Percentiles rank a stretch among this genome's conserved stretches.
These are phyloP conservation scores for Chouioia cunea DNA, from an alignment of 2,888 invertebrate genomes.

Conservation along the genomic window DNA sequence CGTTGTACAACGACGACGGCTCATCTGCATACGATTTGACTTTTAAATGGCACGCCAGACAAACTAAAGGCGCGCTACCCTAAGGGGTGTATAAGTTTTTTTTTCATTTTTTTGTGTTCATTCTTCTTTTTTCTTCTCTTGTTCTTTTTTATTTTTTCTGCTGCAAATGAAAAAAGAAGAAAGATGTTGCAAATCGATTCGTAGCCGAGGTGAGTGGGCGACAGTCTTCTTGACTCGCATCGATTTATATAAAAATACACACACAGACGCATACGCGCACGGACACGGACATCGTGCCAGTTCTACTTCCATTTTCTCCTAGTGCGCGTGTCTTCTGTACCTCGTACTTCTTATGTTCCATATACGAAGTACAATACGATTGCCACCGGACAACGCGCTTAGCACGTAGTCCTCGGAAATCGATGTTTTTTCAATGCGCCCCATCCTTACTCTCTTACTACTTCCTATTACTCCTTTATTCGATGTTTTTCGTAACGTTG, in stretches of 20 bases:
- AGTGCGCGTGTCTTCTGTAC: no score
- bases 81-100: slow-evolving; percentile 28
- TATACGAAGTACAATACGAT: no score
- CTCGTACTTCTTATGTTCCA: no score
- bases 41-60: slow-evolving; percentile 58
- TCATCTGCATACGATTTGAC: slow-evolving; percentile 64
- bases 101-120: not conserved
- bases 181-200: slow-evolving; percentile 26
- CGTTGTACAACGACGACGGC: slow-evolving; percentile 38
- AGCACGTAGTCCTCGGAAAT: no score
- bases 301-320: no score
- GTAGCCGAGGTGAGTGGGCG: slow-evolving; percentile 6
- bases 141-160: not conserved
- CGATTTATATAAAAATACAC: slow-evolving; percentile 14
- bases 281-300: not conserved
- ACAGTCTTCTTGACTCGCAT: slow-evolving; percentile 2
- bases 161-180: not conserved
- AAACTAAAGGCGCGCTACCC: slow-evolving; percentile 29
- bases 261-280: not conserved
- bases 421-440: no score
- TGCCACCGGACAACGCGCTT: no score
- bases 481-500: no score
- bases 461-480: no score
- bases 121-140: not conserved
- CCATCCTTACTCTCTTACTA: no score